Percentiles rank a stretch among this genome's conserved stretches.
phyloP scores from a whole-genome alignment of 2,888 invertebrate genomes.

The Altica lythri region DNA sequence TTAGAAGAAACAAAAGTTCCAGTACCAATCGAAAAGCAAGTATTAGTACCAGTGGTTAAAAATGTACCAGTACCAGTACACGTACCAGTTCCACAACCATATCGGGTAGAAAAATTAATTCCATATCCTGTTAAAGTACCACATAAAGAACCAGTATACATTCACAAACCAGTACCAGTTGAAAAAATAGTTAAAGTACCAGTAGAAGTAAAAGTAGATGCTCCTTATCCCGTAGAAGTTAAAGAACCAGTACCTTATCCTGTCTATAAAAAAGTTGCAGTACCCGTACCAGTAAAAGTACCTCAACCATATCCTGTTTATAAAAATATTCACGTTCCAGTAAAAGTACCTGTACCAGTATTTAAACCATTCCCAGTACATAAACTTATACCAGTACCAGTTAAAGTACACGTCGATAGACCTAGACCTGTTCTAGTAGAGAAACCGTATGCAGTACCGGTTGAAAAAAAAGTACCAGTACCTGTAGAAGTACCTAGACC shows the following conservation, averaged over 20 bases:
- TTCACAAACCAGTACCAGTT: conserved; percentile 67
- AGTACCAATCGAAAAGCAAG: conserved; percentile 68
- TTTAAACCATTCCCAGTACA: conserved; percentile 70
- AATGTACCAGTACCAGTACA: conserved; percentile 58
- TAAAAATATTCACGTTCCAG: conserved; percentile 68
- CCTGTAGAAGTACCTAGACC: conserved; percentile 72
- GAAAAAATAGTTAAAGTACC: conserved; percentile 73
- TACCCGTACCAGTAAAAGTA: conserved; percentile 49
- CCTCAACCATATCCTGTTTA: conserved; percentile 75
- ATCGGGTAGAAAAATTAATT: conserved; percentile 71
- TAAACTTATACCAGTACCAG: conserved; percentile 60
- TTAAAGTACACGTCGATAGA: conserved; percentile 24
- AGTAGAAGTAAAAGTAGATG: conserved; percentile 60
- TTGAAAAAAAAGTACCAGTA: conserved; percentile 71
- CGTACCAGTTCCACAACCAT: conserved; percentile 76
- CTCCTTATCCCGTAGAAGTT: conserved; percentile 69
- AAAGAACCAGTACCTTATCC: conserved; percentile 55
- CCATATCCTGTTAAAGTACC: conserved; percentile 63
- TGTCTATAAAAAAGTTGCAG: conserved; percentile 36
- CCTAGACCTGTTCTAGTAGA: conserved; percentile 29
- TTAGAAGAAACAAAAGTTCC: conserved; percentile 69
- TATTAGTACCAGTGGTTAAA: conserved; percentile 70
- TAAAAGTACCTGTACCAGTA: conserved; percentile 69
- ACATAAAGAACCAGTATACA: conserved; percentile 68
- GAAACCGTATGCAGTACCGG: conserved; percentile 68